These are phyloP conservation scores for Nothoprocta perdicaria DNA, from an alignment of 2,113 vertebrate genomes.

Conservation along the genomic window DNA sequence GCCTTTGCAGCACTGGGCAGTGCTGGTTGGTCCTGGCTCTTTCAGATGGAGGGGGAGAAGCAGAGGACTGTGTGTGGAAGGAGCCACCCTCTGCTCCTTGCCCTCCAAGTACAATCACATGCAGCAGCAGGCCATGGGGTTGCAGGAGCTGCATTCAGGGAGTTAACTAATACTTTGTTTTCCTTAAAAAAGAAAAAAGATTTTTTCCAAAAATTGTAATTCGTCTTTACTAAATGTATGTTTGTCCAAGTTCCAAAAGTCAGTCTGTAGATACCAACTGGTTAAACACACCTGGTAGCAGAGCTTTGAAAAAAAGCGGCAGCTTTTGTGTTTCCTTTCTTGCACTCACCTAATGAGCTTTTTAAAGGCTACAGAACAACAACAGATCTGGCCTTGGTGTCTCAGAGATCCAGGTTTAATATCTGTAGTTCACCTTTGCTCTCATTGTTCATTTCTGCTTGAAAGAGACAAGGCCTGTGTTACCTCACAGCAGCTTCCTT, in stretches of 20 bases:
- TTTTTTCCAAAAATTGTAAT: not conserved
- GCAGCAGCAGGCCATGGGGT: not conserved
- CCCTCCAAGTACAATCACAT: not conserved
- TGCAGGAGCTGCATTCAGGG: not conserved
- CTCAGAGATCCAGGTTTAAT: not conserved
- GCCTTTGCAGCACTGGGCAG: not conserved
- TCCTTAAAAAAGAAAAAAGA: not conserved
- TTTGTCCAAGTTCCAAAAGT: not conserved
- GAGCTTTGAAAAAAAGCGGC: not conserved
- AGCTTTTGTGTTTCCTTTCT: not conserved
- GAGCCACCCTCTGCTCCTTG: not conserved
- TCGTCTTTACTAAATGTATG: not conserved
- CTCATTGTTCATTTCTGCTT: not conserved
- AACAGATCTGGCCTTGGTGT: not conserved
- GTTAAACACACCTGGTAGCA: not conserved
- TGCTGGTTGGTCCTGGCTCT: accelerated
- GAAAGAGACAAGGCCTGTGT: not conserved
- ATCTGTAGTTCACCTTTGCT: not conserved
- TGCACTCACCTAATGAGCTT: not conserved
- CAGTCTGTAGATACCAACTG: not conserved
- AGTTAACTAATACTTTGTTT: not conserved
- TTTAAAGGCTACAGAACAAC: not conserved
- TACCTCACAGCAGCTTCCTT: not conserved
- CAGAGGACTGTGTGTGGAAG: not conserved
- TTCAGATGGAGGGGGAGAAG: not conserved